These are phyloP conservation scores for Sogatella furcifera DNA, from an alignment of 1,140 invertebrate genomes.

Conservation along the genomic window DNA sequence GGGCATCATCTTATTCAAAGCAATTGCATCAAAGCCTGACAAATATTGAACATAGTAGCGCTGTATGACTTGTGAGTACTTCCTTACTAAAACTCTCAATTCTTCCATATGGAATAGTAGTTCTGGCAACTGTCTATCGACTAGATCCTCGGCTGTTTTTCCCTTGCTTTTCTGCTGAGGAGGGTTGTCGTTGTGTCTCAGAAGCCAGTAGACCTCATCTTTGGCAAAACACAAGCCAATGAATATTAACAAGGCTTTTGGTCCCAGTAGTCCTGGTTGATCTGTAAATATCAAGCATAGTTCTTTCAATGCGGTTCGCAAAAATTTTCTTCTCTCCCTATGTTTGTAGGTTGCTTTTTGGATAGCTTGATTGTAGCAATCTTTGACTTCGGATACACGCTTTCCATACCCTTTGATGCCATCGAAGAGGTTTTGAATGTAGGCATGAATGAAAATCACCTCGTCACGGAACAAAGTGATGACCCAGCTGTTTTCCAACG, in stretches of 20 bases:
- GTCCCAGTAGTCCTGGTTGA: constrained; percentile 93
- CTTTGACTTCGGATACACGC: constrained; percentile 86
- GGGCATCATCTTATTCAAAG: constrained; percentile 84
- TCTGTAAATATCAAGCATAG: constrained; percentile 91
- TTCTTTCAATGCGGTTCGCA: constrained; percentile 91
- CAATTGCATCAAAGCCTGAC: constrained; percentile 87
- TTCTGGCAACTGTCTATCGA: constrained; percentile 92
- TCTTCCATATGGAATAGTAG: constrained; percentile 98
- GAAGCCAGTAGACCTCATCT: constrained; percentile 94
- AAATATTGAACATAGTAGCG: constrained; percentile 97
- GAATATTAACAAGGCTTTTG: constrained; percentile 93
- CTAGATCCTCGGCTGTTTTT: constrained; percentile 77
- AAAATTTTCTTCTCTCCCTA: constrained; percentile 89
- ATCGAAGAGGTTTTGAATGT: constrained; percentile 89
- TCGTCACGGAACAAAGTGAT: constrained; percentile 93
- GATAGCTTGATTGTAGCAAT: constrained; percentile 80
- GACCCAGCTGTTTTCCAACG: constrained; percentile 89
- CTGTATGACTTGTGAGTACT: constrained; percentile 95
- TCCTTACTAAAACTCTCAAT: constrained; percentile 79
- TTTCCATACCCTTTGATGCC: constrained; percentile 91
- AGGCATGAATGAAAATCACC: constrained; percentile 90
- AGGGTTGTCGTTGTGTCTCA: constrained; percentile 93
- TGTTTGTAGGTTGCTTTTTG: constrained; percentile 83
- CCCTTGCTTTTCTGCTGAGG: constrained; percentile 76
- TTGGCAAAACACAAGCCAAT: constrained; percentile 90